These are phyloP conservation scores for Apamea crenata DNA, from an alignment of 2,888 invertebrate genomes.

Conservation along the genomic window DNA sequence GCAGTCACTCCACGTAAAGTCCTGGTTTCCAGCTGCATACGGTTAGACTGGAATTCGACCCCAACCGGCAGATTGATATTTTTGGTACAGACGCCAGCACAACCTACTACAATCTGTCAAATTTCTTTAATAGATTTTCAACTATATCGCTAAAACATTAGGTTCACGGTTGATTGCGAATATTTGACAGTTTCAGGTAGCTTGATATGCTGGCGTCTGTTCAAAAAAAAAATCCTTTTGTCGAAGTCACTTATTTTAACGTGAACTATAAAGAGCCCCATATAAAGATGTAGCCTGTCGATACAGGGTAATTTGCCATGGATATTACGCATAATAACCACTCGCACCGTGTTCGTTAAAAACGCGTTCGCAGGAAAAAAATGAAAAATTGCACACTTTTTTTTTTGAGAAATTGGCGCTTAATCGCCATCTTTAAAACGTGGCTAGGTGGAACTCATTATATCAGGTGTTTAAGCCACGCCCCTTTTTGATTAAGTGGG, in stretches of 20 bases:
- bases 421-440: slow-evolving; percentile 44
- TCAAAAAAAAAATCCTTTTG: background rate
- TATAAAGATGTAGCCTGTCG: slow-evolving; percentile 77
- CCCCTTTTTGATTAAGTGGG: slow-evolving; percentile 52
- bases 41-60: too few species aligned
- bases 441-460: slow-evolving; percentile 51
- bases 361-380: slow-evolving; percentile 62
- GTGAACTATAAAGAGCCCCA: slow-evolving; percentile 65
- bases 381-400: background rate
- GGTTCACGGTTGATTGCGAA: too few species aligned
- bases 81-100: too few species aligned
- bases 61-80: too few species aligned
- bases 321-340: slow-evolving; percentile 71
- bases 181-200: too few species aligned
- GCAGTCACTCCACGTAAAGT: too few species aligned
- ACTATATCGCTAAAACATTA: too few species aligned
- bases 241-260: background rate
- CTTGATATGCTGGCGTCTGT: too few species aligned
- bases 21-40: too few species aligned
- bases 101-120: too few species aligned
- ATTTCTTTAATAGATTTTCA: too few species aligned
- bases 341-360: slow-evolving; percentile 60
- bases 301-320: slow-evolving; percentile 77
- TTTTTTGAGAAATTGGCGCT: slow-evolving; percentile 39
- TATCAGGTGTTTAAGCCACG: slow-evolving; percentile 32